These are phyloP conservation scores for Lacerta bilineata DNA, from an alignment of 2,797 vertebrate genomes.

Conservation along the genomic window DNA sequence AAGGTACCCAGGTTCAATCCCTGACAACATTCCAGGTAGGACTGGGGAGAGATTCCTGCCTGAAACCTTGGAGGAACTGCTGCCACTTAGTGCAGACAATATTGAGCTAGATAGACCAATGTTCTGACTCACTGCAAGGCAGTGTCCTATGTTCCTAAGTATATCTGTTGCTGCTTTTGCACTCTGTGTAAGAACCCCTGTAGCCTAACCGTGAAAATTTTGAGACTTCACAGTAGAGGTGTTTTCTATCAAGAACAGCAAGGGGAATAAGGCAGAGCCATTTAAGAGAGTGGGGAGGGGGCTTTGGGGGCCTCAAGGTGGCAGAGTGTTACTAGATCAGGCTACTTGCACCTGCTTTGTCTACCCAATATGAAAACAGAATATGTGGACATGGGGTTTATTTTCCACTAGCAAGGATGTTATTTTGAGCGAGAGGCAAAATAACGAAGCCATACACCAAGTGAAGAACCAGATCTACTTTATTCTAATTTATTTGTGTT, in stretches of 20 bases:
- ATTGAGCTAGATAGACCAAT: too few relatives aligned
- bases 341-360: neutral
- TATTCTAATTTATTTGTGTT: slow-evolving; percentile 80
- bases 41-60: too few relatives aligned
- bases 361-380: neutral
- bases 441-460: slow-evolving; percentile 15
- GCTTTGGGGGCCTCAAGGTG: neutral
- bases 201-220: too few relatives aligned
- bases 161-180: neutral
- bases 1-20: too few relatives aligned
- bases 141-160: too few relatives aligned
- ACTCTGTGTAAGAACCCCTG: too few relatives aligned
- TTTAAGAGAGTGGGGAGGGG: neutral
- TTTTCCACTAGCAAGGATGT: neutral
- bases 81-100: too few relatives aligned
- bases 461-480: slow-evolving; percentile 82
- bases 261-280: neutral
- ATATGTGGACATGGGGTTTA: neutral
- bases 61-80: too few relatives aligned
- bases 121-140: too few relatives aligned
- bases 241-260: neutral
- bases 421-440: neutral
- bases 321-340: neutral
- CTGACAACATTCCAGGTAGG: too few relatives aligned
- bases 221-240: neutral